Evolutionary conservation across 2,888 invertebrate genomes (phyloP), one percentile per base, ranked within the genome.

Genomic region (Trachelus iudaicus): DNA sequence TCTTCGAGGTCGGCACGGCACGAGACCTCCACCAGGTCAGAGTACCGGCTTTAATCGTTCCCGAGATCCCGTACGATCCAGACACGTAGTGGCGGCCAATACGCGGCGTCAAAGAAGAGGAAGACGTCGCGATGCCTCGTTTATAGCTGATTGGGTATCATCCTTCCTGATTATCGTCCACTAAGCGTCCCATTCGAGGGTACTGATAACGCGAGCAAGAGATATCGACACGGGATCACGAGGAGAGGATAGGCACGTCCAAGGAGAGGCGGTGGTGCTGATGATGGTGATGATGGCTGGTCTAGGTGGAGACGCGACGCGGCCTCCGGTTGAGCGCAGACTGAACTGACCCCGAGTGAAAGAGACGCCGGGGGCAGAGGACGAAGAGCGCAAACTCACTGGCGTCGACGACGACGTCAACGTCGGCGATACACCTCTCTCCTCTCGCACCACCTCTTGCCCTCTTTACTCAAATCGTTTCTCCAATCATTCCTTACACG

Each of bases 271-370:
- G 73, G 73, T 37, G 77, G 33, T 80, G 82, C 30, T 37, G 23
- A 40, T 40, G 73, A 30, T 13, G 76, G 15, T 23, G 56, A 69
- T 80, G 84, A 82, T 80, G 85, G 83, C 83, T 82, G 77, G 76
- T 79, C 77, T 75, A 76, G 33, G 73, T 77, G 37, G 74, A 74
- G 82, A 79, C 79, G 81, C 79, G 80, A 81, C 83, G 83, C 83
- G 82, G 83, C 84, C 88, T 86, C 86, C 86, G 84, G 86, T 87
- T 86, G 87, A 86, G 88, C 88, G 86, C 88, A 87, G 86, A 90
- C 89, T 85, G 87, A 87, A 89, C 87, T 89, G 88, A 84, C 84
- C 86, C 83, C 85, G 82, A 81, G 82, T 81, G 79, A 77, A 81
- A 85, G 79, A 79, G 81, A 80, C 82, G 85, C 71, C 75, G 73